A percentile compares a stretch with the other conserved stretches of the same genome.
Conservation (phyloP, 2,888 invertebrate species). For the Barypeithes pellucidus region DNA sequence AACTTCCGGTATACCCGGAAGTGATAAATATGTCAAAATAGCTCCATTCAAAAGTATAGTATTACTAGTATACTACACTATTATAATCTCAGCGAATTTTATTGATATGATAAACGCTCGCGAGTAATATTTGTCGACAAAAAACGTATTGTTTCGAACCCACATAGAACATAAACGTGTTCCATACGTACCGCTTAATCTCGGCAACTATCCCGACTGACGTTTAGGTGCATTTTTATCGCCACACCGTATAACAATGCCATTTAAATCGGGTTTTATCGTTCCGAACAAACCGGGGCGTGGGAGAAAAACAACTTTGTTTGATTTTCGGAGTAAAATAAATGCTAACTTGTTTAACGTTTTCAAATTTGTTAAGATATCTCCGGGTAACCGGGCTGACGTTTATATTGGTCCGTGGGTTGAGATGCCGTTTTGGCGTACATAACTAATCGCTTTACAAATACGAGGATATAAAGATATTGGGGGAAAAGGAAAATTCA, state of each 20-base stretch:
- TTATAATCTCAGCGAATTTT: too few relatives aligned
- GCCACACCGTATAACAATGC: slow-evolving; percentile 49
- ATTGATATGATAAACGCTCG: too few relatives aligned
- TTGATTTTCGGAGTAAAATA: slow-evolving; percentile 1
- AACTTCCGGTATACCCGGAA: too few relatives aligned
- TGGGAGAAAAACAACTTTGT: slow-evolving; percentile 49
- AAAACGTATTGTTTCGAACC: background rate
- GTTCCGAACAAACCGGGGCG: slow-evolving; percentile 45
- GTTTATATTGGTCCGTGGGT: background rate
- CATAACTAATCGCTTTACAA: too few relatives aligned
- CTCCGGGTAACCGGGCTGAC: background rate
- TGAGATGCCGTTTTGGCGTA: background rate
- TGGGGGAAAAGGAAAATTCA: too few relatives aligned
- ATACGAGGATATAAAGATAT: too few relatives aligned
- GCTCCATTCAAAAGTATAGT: too few relatives aligned
- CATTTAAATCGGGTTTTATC: slow-evolving; percentile 51
- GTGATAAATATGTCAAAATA: too few relatives aligned
- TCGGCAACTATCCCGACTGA: slow-evolving; percentile 40
- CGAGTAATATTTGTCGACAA: background rate
- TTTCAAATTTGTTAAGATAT: slow-evolving; percentile 4
- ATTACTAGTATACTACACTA: too few relatives aligned
- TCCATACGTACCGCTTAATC: slow-evolving; percentile 27
- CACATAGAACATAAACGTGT: background rate
- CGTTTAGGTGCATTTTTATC: slow-evolving; percentile 50
- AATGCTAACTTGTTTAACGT: slow-evolving; percentile 12